Percentiles rank a stretch among this genome's conserved stretches.
phyloP scores from a whole-genome alignment of 2,888 invertebrate genomes.

The Pollenia griseotomentosa region DNA sequence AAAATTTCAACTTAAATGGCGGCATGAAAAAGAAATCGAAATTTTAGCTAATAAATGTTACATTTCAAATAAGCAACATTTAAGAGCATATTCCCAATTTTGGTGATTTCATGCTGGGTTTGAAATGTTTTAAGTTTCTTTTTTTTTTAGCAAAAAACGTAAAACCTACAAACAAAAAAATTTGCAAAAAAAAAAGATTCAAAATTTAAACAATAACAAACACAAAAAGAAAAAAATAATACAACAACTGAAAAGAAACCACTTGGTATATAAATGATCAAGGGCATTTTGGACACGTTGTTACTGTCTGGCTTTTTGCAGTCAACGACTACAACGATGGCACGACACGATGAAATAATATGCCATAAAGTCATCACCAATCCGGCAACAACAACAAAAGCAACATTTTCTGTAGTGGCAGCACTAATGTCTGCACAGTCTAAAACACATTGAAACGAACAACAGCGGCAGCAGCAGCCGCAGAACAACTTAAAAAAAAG shows the following conservation, averaged over 20 bases:
- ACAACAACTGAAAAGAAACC: conserved; percentile 8
- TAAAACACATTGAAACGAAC: neutral
- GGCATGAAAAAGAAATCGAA: neutral
- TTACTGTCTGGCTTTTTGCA: conserved; percentile 67
- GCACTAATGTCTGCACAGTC: conserved; percentile 15
- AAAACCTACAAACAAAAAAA: conserved; percentile 27
- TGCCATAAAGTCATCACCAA: conserved; percentile 59
- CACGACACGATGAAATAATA: conserved; percentile 49
- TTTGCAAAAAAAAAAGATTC: conserved; percentile 38
- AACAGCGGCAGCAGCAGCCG: conserved; percentile 14
- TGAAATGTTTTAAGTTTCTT: conserved; percentile 20
- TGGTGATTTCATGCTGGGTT: conserved; percentile 28
- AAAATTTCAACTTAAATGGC: neutral
- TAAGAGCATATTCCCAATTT: neutral
- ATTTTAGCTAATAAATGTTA: conserved; percentile 3
- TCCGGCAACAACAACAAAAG: neutral
- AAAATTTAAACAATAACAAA: conserved; percentile 43
- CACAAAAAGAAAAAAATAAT: conserved; percentile 61
- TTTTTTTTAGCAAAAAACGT: neutral
- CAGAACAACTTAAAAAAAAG: conserved; percentile 16
- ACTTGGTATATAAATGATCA: conserved; percentile 79
- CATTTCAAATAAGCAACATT: neutral
- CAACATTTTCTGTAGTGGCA: neutral
- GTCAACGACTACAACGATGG: conserved; percentile 57
- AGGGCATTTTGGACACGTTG: conserved; percentile 81